Percentiles rank a stretch among this genome's conserved stretches.
These are phyloP conservation scores for Scotopteryx bipunctaria DNA, from an alignment of 2,888 invertebrate species.

Conservation along the genomic window DNA sequence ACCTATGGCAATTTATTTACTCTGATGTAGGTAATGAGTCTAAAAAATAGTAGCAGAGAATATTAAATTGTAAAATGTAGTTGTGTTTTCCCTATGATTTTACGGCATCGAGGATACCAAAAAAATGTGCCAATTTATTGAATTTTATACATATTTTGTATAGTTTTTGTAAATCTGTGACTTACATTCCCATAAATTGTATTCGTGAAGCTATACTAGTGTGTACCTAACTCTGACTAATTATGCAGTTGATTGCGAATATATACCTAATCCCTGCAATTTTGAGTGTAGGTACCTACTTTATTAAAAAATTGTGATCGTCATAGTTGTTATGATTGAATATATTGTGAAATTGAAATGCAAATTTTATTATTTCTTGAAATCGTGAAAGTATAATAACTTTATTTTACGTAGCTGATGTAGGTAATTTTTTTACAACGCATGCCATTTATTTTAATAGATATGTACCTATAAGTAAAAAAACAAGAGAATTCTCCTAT, in stretches of 20 bases:
- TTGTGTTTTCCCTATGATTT: background rate
- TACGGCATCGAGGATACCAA: conserved; percentile 7
- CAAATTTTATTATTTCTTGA: too few relatives aligned
- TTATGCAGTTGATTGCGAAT: background rate
- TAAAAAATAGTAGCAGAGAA: background rate
- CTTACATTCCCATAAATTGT: too few relatives aligned
- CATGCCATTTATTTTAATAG: conserved; percentile 21
- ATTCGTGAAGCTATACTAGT: background rate
- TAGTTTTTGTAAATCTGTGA: conserved; percentile 1
- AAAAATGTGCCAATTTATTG: conserved; percentile 23
- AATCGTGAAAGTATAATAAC: background rate
- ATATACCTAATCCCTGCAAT: too few relatives aligned
- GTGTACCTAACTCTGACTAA: background rate
- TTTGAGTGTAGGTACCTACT: too few relatives aligned
- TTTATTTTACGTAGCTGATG: background rate
- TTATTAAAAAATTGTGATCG: too few relatives aligned
- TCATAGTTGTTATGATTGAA: too few relatives aligned
- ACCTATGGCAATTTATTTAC: too few relatives aligned
- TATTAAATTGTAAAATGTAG: background rate
- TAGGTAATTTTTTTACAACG: conserved; percentile 6
- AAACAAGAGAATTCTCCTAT: conserved; percentile 13
- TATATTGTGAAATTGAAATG: too few relatives aligned
- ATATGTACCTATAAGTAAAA: conserved; percentile 7
- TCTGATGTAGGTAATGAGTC: too few relatives aligned
- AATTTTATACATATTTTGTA: conserved; percentile 15